Evolutionary conservation across 1,140 invertebrate genomes (phyloP).

Genomic region (Himalopsyche phryganea): DNA sequence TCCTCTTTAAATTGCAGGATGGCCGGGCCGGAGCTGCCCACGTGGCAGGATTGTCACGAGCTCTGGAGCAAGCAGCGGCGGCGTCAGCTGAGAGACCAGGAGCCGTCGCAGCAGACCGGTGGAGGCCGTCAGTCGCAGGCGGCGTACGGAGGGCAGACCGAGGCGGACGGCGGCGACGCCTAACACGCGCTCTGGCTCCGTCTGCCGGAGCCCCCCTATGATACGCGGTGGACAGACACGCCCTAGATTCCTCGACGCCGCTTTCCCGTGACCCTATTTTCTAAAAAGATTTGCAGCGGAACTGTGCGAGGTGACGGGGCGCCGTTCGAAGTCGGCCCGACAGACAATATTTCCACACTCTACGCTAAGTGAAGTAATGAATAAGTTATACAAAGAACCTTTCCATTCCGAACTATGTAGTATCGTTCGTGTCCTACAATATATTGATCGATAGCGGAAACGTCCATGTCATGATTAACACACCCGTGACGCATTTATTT

Average conservation of each 20-base stretch:
- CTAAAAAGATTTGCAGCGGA: too few species aligned
- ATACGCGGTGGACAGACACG: slow-evolving; percentile 24
- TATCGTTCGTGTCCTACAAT: too few species aligned
- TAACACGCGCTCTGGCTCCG: slow-evolving; percentile 24
- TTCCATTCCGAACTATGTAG: too few species aligned
- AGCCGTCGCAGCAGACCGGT: slow-evolving; percentile 55
- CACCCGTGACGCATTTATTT: too few species aligned
- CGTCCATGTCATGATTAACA: too few species aligned
- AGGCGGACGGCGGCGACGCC: slow-evolving; percentile 22
- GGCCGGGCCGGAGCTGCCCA: slow-evolving; percentile 79
- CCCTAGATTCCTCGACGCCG: background rate
- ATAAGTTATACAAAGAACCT: too few species aligned
- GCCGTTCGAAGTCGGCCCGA: too few species aligned
- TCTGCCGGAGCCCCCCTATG: slow-evolving; percentile 30
- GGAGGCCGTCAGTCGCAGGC: slow-evolving; percentile 62
- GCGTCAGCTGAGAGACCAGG: slow-evolving; percentile 74
- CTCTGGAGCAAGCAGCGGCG: slow-evolving; percentile 95
- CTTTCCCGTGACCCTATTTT: too few species aligned
- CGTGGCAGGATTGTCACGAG: slow-evolving; percentile 98
- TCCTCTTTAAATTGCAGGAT: slow-evolving; percentile 59
- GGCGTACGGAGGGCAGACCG: slow-evolving; percentile 77
- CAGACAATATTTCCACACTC: too few species aligned
- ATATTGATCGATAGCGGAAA: too few species aligned
- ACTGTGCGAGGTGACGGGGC: too few species aligned
- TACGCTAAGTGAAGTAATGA: too few species aligned